Evolutionary conservation across 2,113 vertebrate species (phyloP), one percentile per base, ranked within the genome.

Genomic region (Hippolais icterina): DNA sequence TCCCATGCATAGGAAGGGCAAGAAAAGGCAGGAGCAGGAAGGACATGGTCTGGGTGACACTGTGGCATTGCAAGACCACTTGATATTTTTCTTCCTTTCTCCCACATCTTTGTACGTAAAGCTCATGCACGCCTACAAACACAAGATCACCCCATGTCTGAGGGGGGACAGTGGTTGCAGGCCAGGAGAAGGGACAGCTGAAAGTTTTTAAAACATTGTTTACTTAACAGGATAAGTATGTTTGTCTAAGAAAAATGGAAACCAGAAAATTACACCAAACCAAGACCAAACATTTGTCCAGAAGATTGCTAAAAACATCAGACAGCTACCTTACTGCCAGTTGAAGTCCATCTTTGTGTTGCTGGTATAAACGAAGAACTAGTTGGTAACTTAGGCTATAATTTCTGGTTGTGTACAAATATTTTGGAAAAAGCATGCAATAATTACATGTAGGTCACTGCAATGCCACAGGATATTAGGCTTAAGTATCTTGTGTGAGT

Each of bases 361-460:
- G 68, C 72, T 91, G 90, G 79, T 94, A 93, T 93, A 96, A 96
- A 91, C 65, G 71, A 92, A 91, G 91, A 96, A 83, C 81, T 91
- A 17, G 66, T 93, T 93, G 92, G 93, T 96, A 86, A 93, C 76
- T 90, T 86, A 93, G 70, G 90, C 80, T 95, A 61, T 97, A 95
- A 97, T 96, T 96, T 97, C 77, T 97, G 94, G 92, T 95, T 97
- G 93, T 96, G 85, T 97, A 97, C 89, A 96, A 96, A 97, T 97
- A 97, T 97, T 97, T 97, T 96, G 92, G 94, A 92, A 96, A 89
- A 95, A 92, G 83, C 83, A 93, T 90, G 97, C 97, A 97, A 95
- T 95, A 97, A 97, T 98, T 98, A 98, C 98, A 97, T 98, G 97
- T 98, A 98, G 98, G 98, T 98, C 98, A 98, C 95, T 94, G 89